A percentile compares a stretch with the other conserved stretches of the same genome.
phyloP scores from a whole-genome alignment of 2,113 vertebrate species.

The Phylloscopus trochilus region DNA sequence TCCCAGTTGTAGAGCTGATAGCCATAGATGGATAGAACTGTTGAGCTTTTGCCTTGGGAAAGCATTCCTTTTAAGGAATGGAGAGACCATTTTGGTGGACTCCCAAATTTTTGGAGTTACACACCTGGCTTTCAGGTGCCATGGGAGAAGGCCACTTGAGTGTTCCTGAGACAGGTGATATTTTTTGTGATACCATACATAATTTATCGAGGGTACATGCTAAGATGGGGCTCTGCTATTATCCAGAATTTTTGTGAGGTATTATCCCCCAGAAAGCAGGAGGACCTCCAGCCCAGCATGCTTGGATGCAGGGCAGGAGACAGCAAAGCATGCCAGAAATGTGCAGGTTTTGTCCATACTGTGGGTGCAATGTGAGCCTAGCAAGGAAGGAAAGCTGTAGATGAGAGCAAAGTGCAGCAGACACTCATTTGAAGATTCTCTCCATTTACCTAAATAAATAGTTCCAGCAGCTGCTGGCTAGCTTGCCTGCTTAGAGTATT shows the following conservation, averaged over 20 bases:
- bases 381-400: not conserved
- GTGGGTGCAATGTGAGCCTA: fast-evolving
- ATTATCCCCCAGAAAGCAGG: not conserved
- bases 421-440: not conserved
- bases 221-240: not conserved
- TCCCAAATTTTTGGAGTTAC: not conserved
- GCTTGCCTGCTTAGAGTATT: constrained; percentile 19
- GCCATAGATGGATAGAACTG: not conserved
- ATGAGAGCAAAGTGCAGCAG: fast-evolving
- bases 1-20: not conserved
- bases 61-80: not conserved
- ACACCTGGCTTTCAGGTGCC: not conserved
- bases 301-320: fast-evolving
- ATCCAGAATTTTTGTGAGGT: fast-evolving
- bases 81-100: not conserved
- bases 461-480: not conserved
- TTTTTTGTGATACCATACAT: not conserved
- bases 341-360: fast-evolving
- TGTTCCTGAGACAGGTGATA: not conserved
- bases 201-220: fast-evolving
- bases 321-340: not conserved
- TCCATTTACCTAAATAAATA: constrained; percentile 16
- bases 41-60: not conserved
- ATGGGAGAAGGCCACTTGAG: fast-evolving
- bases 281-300: not conserved